Percentiles rank a stretch among this genome's conserved stretches.
These are phyloP conservation scores for Teinopalpus imperialis DNA, from an alignment of 2,888 invertebrate genomes.

Conservation along the genomic window DNA sequence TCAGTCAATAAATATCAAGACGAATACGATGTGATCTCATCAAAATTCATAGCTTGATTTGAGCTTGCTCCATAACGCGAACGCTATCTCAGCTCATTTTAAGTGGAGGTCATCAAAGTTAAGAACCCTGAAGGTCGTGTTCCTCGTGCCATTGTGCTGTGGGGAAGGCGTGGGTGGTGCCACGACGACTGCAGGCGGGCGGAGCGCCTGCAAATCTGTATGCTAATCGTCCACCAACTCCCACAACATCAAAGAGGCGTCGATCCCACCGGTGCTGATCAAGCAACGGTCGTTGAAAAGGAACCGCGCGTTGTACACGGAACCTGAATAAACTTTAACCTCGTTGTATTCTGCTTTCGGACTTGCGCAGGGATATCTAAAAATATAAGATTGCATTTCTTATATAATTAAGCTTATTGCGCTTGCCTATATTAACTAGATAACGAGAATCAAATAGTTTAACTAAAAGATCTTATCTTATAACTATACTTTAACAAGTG, in stretches of 20 bases:
- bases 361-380: slow-evolving; percentile 91
- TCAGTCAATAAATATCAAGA: too few relatives aligned
- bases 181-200: slow-evolving; percentile 59
- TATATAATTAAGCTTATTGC: too few relatives aligned
- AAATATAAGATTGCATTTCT: slow-evolving; percentile 29
- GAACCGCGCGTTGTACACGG: slow-evolving; percentile 90
- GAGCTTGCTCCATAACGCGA: too few relatives aligned
- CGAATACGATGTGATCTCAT: too few relatives aligned
- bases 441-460: too few relatives aligned
- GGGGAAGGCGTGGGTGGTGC: slow-evolving; percentile 70
- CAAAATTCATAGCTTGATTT: too few relatives aligned
- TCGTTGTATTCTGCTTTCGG: slow-evolving; percentile 94
- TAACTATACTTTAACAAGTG: too few relatives aligned
- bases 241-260: slow-evolving; percentile 96
- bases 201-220: slow-evolving; percentile 52
- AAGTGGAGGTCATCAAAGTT: slow-evolving; percentile 71
- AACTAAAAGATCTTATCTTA: too few relatives aligned
- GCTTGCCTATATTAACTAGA: too few relatives aligned
- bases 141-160: slow-evolving; percentile 35
- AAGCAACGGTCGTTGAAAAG: slow-evolving; percentile 93
- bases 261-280: slow-evolving; percentile 92
- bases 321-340: slow-evolving; percentile 92
- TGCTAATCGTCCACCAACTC: slow-evolving; percentile 91
- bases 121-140: slow-evolving; percentile 59
- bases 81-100: slow-evolving; percentile 49